Conservation (phyloP, 2,797 vertebrate species). For the Helicolenus hilgendorfi region DNA sequence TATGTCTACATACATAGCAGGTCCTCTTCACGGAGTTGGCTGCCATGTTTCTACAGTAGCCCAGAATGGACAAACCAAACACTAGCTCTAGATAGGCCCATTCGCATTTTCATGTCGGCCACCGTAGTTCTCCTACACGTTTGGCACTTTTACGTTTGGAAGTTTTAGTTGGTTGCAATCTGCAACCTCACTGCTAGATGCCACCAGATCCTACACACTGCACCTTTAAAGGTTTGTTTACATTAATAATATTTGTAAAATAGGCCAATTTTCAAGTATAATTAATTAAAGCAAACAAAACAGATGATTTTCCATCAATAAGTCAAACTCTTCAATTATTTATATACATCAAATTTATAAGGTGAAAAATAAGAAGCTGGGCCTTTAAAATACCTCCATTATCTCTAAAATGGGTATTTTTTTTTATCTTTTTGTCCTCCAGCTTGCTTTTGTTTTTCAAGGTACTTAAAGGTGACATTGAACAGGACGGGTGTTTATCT, state of each 20-base stretch:
- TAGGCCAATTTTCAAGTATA: not conserved
- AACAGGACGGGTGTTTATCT: conserved; percentile 87
- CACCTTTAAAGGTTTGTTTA: not conserved
- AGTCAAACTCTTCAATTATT: not conserved
- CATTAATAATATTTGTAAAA: not conserved
- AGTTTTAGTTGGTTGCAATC: not conserved
- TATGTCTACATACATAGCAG: too few relatives aligned
- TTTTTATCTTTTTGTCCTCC: conserved; percentile 49
- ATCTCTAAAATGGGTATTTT: not conserved
- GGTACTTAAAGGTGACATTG: conserved; percentile 91
- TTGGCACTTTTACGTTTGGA: not conserved
- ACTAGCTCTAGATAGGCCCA: accelerated
- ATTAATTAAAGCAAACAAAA: not conserved
- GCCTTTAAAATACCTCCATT: conserved; percentile 3
- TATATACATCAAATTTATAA: not conserved
- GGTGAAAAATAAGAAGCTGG: not conserved
- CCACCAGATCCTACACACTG: not conserved
- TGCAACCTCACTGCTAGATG: not conserved
- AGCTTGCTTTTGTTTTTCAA: conserved; percentile 85
- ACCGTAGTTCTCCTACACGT: not conserved
- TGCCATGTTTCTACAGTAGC: too few relatives aligned
- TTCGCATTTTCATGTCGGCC: not conserved
- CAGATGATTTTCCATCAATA: not conserved
- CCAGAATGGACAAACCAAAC: too few relatives aligned
- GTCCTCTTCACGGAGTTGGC: too few relatives aligned